These are phyloP conservation scores for Willisornis vidua DNA, from an alignment of 2,113 vertebrate genomes.

Conservation along the genomic window DNA sequence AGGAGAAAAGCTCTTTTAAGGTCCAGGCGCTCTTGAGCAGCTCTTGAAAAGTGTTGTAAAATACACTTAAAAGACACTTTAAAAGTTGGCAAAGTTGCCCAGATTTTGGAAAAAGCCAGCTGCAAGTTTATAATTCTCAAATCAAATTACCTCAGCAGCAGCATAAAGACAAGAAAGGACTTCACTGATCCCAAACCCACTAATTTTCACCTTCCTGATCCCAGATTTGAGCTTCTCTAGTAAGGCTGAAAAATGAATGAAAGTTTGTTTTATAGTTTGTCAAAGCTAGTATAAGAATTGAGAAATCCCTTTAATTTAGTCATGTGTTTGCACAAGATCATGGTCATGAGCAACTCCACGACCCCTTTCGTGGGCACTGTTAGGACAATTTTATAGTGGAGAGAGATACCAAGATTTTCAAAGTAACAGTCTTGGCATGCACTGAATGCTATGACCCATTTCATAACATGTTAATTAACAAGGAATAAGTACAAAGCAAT, in stretches of 20 bases:
- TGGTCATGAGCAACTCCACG: neutral
- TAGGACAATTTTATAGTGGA: neutral
- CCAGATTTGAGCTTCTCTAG: neutral
- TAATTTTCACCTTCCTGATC: neutral
- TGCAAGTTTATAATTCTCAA: neutral
- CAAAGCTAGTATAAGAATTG: neutral
- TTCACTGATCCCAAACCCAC: neutral
- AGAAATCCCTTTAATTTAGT: neutral
- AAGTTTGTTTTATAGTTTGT: neutral
- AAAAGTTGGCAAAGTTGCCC: neutral
- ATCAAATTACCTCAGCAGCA: neutral
- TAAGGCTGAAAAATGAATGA: neutral
- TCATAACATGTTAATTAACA: neutral
- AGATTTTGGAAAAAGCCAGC: neutral
- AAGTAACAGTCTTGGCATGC: neutral
- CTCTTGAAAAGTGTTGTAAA: neutral
- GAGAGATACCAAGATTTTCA: neutral
- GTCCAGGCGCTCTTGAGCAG: neutral
- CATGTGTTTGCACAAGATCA: neutral
- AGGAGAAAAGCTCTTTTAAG: neutral
- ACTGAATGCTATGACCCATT: neutral
- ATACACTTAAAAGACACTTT: fast-evolving
- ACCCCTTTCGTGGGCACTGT: neutral
- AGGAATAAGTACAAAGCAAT: neutral
- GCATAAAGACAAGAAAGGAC: neutral